Evolutionary conservation across 2,113 vertebrate genomes (phyloP).

Genomic region (Acanthochromis polyacanthus): DNA sequence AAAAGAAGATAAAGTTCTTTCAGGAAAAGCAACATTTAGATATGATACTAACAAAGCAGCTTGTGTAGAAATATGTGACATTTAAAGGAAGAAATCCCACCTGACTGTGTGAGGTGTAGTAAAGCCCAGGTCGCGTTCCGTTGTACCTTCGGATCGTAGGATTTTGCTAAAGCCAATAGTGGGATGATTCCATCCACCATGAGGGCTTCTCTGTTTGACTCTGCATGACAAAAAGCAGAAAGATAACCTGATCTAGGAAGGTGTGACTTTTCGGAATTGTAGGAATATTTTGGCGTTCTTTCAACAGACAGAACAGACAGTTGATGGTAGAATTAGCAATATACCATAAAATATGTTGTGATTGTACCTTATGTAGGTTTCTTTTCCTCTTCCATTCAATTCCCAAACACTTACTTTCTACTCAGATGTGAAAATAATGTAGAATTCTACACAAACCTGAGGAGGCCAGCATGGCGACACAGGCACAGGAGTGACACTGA

Average conservation of each 20-base stretch:
- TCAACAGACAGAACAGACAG: too few relatives aligned
- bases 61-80: not conserved
- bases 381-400: too few relatives aligned
- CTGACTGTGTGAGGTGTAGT: slow-evolving; percentile 87
- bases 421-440: too few relatives aligned
- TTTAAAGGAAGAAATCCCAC: slow-evolving; percentile 57
- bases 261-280: too few relatives aligned
- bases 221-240: slow-evolving; percentile 58
- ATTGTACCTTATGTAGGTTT: too few relatives aligned
- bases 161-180: slow-evolving; percentile 83
- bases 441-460: slow-evolving; percentile 77
- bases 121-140: slow-evolving; percentile 86
- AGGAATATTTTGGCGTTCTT: too few relatives aligned
- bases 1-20: not conserved
- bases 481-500: slow-evolving; percentile 88
- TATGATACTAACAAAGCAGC: not conserved
- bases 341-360: too few relatives aligned
- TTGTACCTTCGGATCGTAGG: slow-evolving; percentile 85
- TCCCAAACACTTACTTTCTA: too few relatives aligned
- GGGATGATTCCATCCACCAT: slow-evolving; percentile 80
- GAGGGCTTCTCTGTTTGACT: slow-evolving; percentile 83
- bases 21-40: not conserved
- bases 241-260: not conserved
- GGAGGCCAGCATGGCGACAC: slow-evolving; percentile 83
- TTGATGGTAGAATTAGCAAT: too few relatives aligned